Evolutionary conservation across 2,888 invertebrate genomes (phyloP).

Genomic region (Meloe dianella): DNA sequence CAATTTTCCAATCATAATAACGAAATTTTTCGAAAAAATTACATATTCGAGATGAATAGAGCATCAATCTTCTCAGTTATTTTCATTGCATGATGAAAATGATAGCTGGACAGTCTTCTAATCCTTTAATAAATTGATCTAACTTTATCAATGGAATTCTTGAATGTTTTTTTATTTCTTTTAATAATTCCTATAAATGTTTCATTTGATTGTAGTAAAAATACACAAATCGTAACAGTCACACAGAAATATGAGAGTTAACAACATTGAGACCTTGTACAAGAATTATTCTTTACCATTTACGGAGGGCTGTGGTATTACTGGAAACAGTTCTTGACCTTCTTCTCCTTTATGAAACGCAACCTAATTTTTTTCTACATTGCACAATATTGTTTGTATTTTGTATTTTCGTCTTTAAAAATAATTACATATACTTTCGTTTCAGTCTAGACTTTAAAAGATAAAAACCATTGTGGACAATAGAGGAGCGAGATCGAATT

Average conservation of each 20-base stretch:
- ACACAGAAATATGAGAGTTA: background rate
- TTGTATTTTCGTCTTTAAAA: background rate
- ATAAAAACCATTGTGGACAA: background rate
- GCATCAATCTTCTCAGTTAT: too few relatives aligned
- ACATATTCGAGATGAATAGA: too few relatives aligned
- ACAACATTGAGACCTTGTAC: background rate
- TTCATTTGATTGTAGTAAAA: background rate
- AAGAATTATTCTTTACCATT: conserved; percentile 2
- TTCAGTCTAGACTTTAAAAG: background rate
- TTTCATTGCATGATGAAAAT: too few relatives aligned
- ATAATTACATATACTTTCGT: background rate
- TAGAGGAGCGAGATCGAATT: background rate
- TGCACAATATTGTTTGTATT: background rate
- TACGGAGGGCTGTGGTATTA: background rate
- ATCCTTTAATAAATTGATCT: too few relatives aligned
- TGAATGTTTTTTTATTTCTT: background rate
- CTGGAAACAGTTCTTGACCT: background rate
- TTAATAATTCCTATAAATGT: background rate
- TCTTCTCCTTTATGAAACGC: background rate
- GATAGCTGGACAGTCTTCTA: too few relatives aligned
- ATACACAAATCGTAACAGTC: background rate
- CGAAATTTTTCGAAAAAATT: too few relatives aligned
- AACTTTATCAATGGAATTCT: conserved; percentile 7
- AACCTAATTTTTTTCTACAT: background rate
- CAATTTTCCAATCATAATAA: too few relatives aligned